Conservation (phyloP, 2,797 vertebrate genomes). For the Gallirallus australis region DNA sequence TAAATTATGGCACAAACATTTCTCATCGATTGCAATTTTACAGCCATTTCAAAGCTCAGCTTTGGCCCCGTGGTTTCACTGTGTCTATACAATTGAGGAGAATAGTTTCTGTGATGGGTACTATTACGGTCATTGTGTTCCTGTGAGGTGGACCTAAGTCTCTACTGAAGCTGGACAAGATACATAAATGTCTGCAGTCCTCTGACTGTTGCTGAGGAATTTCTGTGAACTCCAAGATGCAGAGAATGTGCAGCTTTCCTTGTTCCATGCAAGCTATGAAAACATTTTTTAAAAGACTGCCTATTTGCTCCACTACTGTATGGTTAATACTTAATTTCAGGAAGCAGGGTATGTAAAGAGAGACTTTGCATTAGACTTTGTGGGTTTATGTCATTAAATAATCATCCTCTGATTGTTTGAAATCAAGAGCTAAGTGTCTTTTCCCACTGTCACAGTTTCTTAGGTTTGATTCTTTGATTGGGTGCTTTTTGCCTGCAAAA, state of each 20-base stretch:
- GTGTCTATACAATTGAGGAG: slow-evolving; percentile 74
- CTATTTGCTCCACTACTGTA: not conserved
- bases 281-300: not conserved
- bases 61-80: slow-evolving; percentile 70
- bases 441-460: not conserved
- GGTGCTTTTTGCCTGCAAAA: not conserved
- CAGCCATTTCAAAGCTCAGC: slow-evolving; percentile 72
- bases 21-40: slow-evolving; percentile 75
- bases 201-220: slow-evolving; percentile 14
- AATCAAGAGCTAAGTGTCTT: slow-evolving; percentile 4
- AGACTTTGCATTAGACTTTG: not conserved
- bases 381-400: slow-evolving; percentile 21
- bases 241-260: slow-evolving; percentile 45
- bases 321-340: not conserved
- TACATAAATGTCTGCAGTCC: slow-evolving; percentile 38
- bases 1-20: slow-evolving; percentile 75
- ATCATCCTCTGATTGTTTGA: not conserved
- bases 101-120: slow-evolving; percentile 70
- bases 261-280: slow-evolving; percentile 17
- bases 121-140: slow-evolving; percentile 72
- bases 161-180: slow-evolving; percentile 37
- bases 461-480: not conserved
- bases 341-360: not conserved
- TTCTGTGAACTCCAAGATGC: slow-evolving; percentile 44
- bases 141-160: slow-evolving; percentile 58